phyloP scores from a whole-genome alignment of 1,140 invertebrate species.

The Lutraria rhynchaena region DNA sequence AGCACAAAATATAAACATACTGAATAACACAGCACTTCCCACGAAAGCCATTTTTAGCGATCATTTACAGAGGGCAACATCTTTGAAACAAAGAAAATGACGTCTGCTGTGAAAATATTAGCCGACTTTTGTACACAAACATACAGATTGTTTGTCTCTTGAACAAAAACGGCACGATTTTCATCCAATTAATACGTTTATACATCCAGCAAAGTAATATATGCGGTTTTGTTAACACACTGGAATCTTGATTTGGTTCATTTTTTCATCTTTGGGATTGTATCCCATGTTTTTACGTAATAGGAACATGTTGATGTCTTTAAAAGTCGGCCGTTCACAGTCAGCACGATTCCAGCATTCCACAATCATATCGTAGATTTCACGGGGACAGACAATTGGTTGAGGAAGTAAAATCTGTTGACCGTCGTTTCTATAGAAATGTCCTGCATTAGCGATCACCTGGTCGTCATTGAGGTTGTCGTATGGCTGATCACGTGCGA shows the following conservation, averaged over 20 bases:
- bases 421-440: constrained; percentile 78
- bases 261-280: constrained; percentile 80
- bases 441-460: constrained; percentile 87
- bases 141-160: too few relatives aligned
- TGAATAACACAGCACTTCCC: too few relatives aligned
- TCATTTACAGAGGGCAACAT: too few relatives aligned
- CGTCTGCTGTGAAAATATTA: too few relatives aligned
- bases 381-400: constrained; percentile 79
- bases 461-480: constrained; percentile 90
- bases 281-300: constrained; percentile 93
- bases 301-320: constrained; percentile 95
- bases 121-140: too few relatives aligned
- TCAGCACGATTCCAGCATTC: constrained; percentile 96
- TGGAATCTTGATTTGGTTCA: constrained; percentile 77
- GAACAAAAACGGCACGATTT: too few relatives aligned
- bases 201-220: too few relatives aligned
- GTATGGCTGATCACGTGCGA: constrained; percentile 92
- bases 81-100: too few relatives aligned
- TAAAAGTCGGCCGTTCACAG: constrained; percentile 90
- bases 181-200: too few relatives aligned
- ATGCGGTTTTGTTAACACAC: constrained; percentile 78
- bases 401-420: constrained; percentile 75
- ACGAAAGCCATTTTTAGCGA: too few relatives aligned
- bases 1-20: too few relatives aligned
- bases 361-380: constrained; percentile 93